Base-by-base conservation (phyloP, 2,888 invertebrate species). In the Athripsodes cinereus region DNA sequence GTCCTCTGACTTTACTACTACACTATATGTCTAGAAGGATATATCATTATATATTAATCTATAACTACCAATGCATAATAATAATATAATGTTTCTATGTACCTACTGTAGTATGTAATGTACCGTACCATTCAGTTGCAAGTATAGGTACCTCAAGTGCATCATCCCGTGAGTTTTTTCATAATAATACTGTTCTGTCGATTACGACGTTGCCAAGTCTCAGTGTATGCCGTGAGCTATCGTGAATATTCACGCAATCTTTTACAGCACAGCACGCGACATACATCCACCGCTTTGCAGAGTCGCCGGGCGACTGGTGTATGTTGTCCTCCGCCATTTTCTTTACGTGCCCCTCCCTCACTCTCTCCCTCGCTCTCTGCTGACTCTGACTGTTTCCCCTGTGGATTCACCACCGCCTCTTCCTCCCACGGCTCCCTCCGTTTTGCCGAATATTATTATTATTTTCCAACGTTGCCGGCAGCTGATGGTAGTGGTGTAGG, bases 401-500 rank as follows among this genome's bases (percentile, higher is more conserved):
- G 13, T 31, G 26, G 35, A n/a, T 31, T 44, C 47, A n/a, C n/a
- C n/a, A n/a, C 44, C 18, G 2, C 3, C 44, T 40, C 40, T 16
- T 40, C 16, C 40, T 40, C 40, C 40, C 40, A 5, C 40, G 3
- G 26, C 26, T 6, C 53, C n/a, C n/a, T 8, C 6, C 50, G 31
- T 18, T 18, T 26, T 46, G 48, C 53, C 52, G 47, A 51, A 21
- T 20, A 34, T 35, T 26, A 20, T 35, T 26, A 20, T 21, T 0
- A 11, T 31, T 2, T 22, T 6, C 35, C 55, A 40, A 40, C 55
- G 55, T 55, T 55, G 55, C 55, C 55, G 34, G 55, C 55, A 35
- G 26, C 47, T 54, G 54, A 20, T 54, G 47, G 44, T 44, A n/a
- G n/a, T n/a, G n/a, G n/a, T n/a, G n/a, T n/a, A n/a, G n/a, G n/a